These are phyloP conservation scores for Malthinus seriepunctatus DNA, from an alignment of 2,888 invertebrate genomes.

Conservation along the genomic window DNA sequence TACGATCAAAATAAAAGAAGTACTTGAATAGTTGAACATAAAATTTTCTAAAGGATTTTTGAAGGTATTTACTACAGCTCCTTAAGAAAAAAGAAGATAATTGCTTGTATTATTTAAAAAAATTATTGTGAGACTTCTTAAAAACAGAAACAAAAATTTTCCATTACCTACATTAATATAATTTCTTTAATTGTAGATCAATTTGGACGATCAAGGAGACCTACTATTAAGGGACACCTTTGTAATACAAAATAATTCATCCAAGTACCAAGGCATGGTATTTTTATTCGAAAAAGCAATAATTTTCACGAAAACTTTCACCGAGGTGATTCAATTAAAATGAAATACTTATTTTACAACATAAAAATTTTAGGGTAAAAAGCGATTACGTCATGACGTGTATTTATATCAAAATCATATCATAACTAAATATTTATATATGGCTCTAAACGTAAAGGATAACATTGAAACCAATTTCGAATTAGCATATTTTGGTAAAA, in stretches of 20 bases:
- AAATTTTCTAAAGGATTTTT: too few species aligned
- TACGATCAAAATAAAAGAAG: too few species aligned
- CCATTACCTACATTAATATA: background rate
- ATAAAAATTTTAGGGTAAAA: background rate
- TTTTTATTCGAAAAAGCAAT: slow-evolving; percentile 30
- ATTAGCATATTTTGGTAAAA: slow-evolving; percentile 2
- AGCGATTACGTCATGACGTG: background rate
- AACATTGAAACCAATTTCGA: background rate
- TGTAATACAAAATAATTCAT: background rate
- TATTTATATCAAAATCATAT: slow-evolving; percentile 12
- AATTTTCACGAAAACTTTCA: slow-evolving; percentile 20
- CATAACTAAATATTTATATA: background rate
- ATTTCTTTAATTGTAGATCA: too few species aligned
- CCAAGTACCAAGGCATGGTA: slow-evolving; percentile 22
- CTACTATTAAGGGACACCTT: slow-evolving; percentile 10
- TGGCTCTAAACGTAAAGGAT: background rate
- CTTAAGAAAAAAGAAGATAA: too few species aligned
- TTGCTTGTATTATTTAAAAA: too few species aligned
- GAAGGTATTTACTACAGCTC: too few species aligned
- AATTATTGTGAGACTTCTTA: too few species aligned
- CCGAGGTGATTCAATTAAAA: slow-evolving; percentile 16
- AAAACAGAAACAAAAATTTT: too few species aligned
- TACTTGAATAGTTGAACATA: too few species aligned
- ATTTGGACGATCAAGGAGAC: slow-evolving; percentile 9
- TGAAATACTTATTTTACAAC: background rate